Conservation (phyloP, 2,797 vertebrate genomes). For the Cyclura pinguis region DNA sequence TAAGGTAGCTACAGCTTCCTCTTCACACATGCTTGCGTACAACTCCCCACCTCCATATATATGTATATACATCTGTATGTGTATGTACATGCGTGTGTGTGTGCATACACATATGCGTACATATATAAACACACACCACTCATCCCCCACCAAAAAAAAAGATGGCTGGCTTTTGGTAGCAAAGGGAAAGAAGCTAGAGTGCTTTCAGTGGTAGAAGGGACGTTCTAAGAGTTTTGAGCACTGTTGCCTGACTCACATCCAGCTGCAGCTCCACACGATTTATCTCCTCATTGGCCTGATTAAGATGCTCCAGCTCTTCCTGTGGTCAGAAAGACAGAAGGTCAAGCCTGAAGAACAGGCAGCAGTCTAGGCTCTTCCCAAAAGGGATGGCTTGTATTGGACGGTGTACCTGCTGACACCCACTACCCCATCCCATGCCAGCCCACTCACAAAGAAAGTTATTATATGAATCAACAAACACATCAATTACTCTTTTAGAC, state of each 20-base stretch:
- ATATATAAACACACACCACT: neutral
- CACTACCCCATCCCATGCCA: no score
- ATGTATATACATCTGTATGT: neutral
- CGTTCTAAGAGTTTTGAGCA: neutral
- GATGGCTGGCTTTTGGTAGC: neutral
- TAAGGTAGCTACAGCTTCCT: neutral
- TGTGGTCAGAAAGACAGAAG: slow-evolving; percentile 58
- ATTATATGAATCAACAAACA: neutral
- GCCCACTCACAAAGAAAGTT: neutral
- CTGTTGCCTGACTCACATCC: slow-evolving; percentile 81
- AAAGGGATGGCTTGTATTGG: neutral
- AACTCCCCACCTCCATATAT: neutral
- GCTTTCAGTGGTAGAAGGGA: neutral
- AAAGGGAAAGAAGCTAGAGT: neutral
- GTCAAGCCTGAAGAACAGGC: neutral
- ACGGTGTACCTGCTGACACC: no score
- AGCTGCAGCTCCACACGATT: slow-evolving; percentile 91
- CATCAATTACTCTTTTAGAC: no score
- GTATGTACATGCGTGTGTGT: no score
- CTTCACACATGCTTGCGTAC: neutral
- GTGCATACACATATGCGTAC: no score
- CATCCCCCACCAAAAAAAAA: neutral
- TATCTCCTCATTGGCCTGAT: slow-evolving; percentile 93
- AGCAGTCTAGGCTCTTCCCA: neutral
- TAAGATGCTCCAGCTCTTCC: slow-evolving; percentile 93